Base-by-base conservation (phyloP, 2,113 vertebrate genomes). In the Pelvicachromis taeniatus region DNA sequence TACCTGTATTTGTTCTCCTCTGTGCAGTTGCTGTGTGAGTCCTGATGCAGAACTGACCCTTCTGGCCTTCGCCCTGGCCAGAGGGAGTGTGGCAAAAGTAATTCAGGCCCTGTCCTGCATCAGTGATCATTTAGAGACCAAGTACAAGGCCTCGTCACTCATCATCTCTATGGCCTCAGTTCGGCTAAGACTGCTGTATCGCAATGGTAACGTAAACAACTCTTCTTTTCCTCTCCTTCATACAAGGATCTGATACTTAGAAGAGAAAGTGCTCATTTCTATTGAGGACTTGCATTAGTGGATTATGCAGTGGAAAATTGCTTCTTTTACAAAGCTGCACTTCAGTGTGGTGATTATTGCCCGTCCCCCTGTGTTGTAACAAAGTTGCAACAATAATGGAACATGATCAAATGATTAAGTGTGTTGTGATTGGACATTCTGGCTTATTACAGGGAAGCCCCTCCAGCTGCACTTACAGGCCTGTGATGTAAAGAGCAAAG, bases 401-500 rank as follows among this genome's bases (percentile, higher is more conserved):
- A 53, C 63, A 0, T 9, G 13, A 84, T 89, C 4, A 63, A 73
- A 45, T 75, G 26, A 84, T 38, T 26, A 21, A 82, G 2, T 33
- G 3, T 48, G 14, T 5, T 56, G 53, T 68, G 21, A 79, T 4
- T 48, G 35, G 48, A 83, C 55, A 9, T 78, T 9, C 0, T 59
- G 61, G 35, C 33, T 45, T 3, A 9, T 83, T 86, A n/a, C 89
- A 99, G 99, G 97, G 59, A 98, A 97, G 55, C 94, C 97, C 9
- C 96, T 99, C n/a, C 97, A 96, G 80, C 94, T 99, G 21, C 97
- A 96, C 83, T 90, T 99, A 61, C 97, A 98, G 87, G 99, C 98
- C 1, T 99, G 98, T 92, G 98, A 99, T 85, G 98, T 98, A 4
- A 99, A 99, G 92, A 98, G 98, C 31, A 99, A 99, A 93, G 99